A percentile compares a stretch with the other conserved stretches of the same genome.
Evolutionary conservation across 2,888 invertebrate genomes (phyloP).

Genomic region (Limnephilus marmoratus): DNA sequence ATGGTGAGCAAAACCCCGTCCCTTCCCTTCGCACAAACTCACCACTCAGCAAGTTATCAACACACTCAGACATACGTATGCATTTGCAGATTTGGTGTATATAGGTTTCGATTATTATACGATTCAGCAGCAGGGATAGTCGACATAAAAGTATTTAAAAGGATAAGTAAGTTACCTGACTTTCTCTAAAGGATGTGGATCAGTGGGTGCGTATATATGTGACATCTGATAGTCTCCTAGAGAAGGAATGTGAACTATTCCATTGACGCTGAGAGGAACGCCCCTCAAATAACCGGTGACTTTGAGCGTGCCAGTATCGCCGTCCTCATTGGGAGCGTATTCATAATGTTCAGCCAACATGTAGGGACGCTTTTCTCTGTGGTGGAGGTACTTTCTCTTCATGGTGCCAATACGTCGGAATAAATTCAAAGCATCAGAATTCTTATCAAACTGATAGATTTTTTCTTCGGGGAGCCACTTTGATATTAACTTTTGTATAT

Average conservation of each 20-base stretch:
- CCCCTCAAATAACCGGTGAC: constrained; percentile 94
- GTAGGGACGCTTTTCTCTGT: constrained; percentile 89
- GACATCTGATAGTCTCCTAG: constrained; percentile 95
- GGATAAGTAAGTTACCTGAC: constrained; percentile 71
- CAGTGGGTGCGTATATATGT: constrained; percentile 84
- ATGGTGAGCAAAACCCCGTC: no score
- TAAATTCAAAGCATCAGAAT: constrained; percentile 84
- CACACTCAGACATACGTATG: no score
- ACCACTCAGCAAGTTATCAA: no score
- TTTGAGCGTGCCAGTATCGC: constrained; percentile 82
- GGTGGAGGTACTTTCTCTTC: constrained; percentile 85
- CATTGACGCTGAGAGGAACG: constrained; percentile 89
- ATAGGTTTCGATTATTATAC: no score
- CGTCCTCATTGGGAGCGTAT: constrained; percentile 76
- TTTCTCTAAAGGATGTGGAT: constrained; percentile 81
- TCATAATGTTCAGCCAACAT: constrained; percentile 89
- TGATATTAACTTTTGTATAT: constrained; percentile 80
- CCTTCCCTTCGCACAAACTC: no score
- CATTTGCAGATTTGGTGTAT: no score
- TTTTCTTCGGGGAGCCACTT: constrained; percentile 91
- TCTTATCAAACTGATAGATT: constrained; percentile 86
- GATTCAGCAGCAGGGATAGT: no score
- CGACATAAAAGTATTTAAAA: not conserved
- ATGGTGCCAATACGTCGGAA: constrained; percentile 86
- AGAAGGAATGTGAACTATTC: constrained; percentile 93